Conservation (phyloP, 2,113 vertebrate species). For the Cyprinodon brontotheroides region DNA sequence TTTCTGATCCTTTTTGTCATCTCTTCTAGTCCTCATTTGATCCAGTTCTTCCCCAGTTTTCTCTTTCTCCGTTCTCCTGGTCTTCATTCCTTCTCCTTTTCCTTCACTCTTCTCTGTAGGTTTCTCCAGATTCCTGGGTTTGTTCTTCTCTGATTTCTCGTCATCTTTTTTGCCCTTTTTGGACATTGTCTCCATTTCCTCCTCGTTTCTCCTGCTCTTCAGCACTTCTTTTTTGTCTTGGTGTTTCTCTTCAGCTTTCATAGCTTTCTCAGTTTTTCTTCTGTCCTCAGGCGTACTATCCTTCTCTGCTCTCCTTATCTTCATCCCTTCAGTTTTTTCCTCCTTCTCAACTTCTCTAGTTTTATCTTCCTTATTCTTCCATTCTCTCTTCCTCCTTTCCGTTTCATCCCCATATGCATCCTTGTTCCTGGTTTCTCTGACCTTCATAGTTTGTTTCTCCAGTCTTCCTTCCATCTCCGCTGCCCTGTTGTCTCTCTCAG, state of each 20-base stretch:
- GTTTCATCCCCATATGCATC: background rate
- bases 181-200: background rate
- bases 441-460: background rate
- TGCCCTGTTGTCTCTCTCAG: background rate
- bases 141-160: background rate
- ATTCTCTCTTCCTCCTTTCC: background rate
- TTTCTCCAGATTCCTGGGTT: background rate
- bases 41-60: background rate
- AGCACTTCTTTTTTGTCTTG: background rate
- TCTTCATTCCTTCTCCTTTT: background rate
- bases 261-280: background rate
- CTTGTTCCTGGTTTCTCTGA: no score
- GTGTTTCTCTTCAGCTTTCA: constrained; percentile 2
- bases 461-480: background rate
- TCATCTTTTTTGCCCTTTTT: background rate
- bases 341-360: background rate
- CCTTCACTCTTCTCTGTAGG: background rate
- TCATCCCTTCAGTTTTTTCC: background rate
- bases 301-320: background rate
- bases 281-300: background rate
- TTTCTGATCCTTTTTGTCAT: constrained; percentile 2
- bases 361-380: background rate
- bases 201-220: background rate
- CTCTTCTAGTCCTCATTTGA: constrained; percentile 11
- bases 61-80: background rate